phyloP scores from a whole-genome alignment of 2,888 invertebrate species.

The Catocala fraxini region DNA sequence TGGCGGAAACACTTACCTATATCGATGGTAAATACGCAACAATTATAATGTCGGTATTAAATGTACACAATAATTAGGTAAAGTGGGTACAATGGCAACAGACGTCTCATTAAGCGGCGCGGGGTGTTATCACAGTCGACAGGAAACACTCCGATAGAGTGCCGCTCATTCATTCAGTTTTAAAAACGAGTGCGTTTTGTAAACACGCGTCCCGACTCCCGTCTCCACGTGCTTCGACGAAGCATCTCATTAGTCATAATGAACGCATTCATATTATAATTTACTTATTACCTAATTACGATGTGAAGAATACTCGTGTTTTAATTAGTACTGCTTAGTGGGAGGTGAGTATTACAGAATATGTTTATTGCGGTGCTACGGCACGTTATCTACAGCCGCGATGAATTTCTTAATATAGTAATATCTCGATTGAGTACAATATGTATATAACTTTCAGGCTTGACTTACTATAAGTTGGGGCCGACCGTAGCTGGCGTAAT shows the following conservation, averaged over 20 bases:
- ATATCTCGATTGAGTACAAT: constrained; percentile 49
- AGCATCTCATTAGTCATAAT: constrained; percentile 32
- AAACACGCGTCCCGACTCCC: constrained; percentile 62
- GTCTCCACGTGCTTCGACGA: constrained; percentile 21
- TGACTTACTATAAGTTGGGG: too few species aligned
- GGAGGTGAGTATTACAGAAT: constrained; percentile 40
- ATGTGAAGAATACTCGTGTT: constrained; percentile 43
- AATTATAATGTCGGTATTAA: constrained; percentile 42
- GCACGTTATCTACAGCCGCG: constrained; percentile 29
- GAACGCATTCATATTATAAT: constrained; percentile 27
- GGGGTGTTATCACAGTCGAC: constrained; percentile 72
- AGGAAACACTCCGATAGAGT: constrained; percentile 71
- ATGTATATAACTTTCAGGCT: constrained; percentile 23
- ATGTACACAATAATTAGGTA: constrained; percentile 52
- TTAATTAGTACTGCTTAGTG: constrained; percentile 46
- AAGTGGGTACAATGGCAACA: constrained; percentile 53
- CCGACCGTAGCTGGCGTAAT: too few species aligned
- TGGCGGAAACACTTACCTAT: constrained; percentile 38
- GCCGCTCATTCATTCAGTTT: constrained; percentile 76
- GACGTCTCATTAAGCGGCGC: constrained; percentile 58
- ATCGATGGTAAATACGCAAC: constrained; percentile 43
- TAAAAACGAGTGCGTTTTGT: constrained; percentile 67
- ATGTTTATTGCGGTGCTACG: constrained; percentile 27
- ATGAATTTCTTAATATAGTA: constrained; percentile 34
- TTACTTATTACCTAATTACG: constrained; percentile 37